These are phyloP conservation scores for Struthidea cinerea DNA, from an alignment of 2,113 vertebrate species.

Conservation along the genomic window DNA sequence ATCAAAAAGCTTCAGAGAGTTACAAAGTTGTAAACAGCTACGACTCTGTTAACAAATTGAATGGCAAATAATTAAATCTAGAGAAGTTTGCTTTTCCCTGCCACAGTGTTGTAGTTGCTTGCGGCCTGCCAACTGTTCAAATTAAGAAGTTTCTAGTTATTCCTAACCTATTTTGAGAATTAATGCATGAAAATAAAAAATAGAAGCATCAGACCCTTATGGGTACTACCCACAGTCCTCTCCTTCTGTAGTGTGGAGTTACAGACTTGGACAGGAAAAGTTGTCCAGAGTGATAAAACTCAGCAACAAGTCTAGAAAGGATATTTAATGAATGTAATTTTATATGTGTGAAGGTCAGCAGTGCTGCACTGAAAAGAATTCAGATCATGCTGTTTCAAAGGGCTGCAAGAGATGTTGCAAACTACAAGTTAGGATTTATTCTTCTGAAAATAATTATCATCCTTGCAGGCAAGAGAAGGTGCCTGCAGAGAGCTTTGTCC, in stretches of 20 bases:
- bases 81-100: background rate
- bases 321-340: background rate
- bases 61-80: background rate
- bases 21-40: background rate
- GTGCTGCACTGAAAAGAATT: background rate
- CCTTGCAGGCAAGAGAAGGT: conserved; percentile 8
- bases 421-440: background rate
- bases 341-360: background rate
- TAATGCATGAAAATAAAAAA: background rate
- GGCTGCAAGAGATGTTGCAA: background rate
- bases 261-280: background rate
- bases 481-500: background rate
- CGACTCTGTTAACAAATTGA: background rate
- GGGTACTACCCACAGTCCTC: background rate
- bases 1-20: background rate
- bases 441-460: conserved; percentile 11
- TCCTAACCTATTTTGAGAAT: background rate
- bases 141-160: background rate
- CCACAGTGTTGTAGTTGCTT: background rate
- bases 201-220: background rate
- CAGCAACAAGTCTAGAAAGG: background rate
- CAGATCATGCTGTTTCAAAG: background rate
- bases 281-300: background rate
- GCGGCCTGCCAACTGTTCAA: background rate
- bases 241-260: background rate